Evolutionary conservation across 2,797 vertebrate species (phyloP).

Genomic region (Lateolabrax maculatus): DNA sequence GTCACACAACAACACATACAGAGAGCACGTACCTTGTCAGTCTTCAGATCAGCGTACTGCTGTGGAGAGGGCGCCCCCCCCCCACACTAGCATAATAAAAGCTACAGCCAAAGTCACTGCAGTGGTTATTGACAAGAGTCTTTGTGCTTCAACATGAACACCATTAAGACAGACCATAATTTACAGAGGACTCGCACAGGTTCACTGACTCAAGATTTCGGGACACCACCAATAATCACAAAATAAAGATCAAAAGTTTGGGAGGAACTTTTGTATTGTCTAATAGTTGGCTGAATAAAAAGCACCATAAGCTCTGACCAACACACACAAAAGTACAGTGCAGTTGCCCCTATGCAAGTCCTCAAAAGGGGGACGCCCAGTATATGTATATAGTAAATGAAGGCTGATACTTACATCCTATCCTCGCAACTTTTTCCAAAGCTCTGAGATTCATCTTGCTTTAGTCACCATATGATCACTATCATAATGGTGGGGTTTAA

Average conservation of each 20-base stretch:
- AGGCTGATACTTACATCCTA: constrained; percentile 99
- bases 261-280: not conserved
- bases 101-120: constrained; percentile 90
- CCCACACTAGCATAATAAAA: constrained; percentile 86
- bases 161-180: constrained; percentile 87
- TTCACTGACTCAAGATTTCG: constrained; percentile 91
- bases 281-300: constrained; percentile 25
- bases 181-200: constrained; percentile 96
- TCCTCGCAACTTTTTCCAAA: constrained; percentile 99
- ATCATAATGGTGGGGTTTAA: constrained; percentile 99
- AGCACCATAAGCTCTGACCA: constrained; percentile 15
- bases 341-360: constrained; percentile 99
- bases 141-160: constrained; percentile 79
- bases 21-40: constrained; percentile 91
- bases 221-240: constrained; percentile 27
- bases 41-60: constrained; percentile 98
- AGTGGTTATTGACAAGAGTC: constrained; percentile 91
- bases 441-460: constrained; percentile 99
- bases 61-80: constrained; percentile 99
- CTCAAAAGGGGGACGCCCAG: constrained; percentile 98
- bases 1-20: constrained; percentile 70
- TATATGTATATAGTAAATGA: constrained; percentile 97
- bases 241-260: not conserved
- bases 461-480: constrained; percentile 99
- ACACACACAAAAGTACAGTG: constrained; percentile 70